These are phyloP conservation scores for Lysandra coridon DNA, from an alignment of 2,888 invertebrate species.

Conservation along the genomic window DNA sequence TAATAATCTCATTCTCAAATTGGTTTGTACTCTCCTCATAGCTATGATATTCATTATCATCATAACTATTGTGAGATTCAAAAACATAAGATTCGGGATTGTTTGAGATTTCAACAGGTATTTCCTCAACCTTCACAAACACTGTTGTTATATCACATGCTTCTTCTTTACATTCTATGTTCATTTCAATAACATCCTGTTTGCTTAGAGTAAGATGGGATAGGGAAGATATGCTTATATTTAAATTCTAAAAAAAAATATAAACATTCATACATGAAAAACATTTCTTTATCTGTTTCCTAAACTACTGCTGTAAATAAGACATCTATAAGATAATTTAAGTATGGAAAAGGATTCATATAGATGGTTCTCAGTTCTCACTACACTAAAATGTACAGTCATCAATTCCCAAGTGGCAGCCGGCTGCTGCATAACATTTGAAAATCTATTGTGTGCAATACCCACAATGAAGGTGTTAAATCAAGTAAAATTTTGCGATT, in stretches of 20 bases:
- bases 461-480: background rate
- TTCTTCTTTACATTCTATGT: background rate
- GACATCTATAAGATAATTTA: too few species aligned
- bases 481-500: background rate
- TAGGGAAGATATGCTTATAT: background rate
- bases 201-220: background rate
- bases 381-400: too few species aligned
- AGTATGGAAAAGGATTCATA: too few species aligned
- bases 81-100: background rate
- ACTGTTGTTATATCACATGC: background rate
- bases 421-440: too few species aligned
- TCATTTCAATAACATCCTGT: background rate
- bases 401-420: too few species aligned
- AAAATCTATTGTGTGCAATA: too few species aligned
- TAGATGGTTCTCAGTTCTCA: too few species aligned
- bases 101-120: background rate
- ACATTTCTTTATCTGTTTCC: too few species aligned
- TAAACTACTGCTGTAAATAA: too few species aligned
- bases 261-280: conserved; percentile 13
- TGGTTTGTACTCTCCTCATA: background rate
- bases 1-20: background rate
- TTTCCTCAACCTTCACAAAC: conserved; percentile 18
- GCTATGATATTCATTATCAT: background rate
- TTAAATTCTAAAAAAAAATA: background rate
- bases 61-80: background rate